A percentile compares a stretch with the other conserved stretches of the same genome.
Evolutionary conservation across 2,113 vertebrate genomes (phyloP).

Genomic region (Muscicapa adusta): DNA sequence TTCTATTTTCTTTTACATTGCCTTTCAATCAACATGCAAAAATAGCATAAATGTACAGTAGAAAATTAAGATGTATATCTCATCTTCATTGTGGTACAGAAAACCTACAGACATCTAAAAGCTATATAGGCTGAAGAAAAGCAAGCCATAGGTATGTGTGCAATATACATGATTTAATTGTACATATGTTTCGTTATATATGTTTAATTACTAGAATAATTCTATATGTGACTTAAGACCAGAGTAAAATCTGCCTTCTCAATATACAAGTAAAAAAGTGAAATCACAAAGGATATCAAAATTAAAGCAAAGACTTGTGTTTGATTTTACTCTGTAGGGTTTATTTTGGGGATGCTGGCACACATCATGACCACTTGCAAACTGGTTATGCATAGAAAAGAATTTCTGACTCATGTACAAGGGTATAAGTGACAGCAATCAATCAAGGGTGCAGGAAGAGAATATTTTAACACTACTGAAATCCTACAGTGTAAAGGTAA

Average conservation of each 20-base stretch:
- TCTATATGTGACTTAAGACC: neutral
- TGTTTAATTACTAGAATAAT: neutral
- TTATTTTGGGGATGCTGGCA: neutral
- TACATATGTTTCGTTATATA: neutral
- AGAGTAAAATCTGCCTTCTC: neutral
- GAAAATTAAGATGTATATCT: neutral
- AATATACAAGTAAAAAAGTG: neutral
- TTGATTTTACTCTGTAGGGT: neutral
- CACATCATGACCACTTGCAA: neutral
- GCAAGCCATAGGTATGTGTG: neutral
- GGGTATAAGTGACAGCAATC: neutral
- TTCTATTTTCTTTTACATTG: neutral
- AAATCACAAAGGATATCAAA: neutral
- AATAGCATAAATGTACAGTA: neutral
- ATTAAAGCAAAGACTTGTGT: neutral
- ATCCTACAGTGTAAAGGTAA: neutral
- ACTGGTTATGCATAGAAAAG: neutral
- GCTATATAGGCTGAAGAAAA: neutral
- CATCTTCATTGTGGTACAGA: neutral
- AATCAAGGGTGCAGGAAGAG: neutral
- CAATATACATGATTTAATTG: neutral
- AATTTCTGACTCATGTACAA: neutral
- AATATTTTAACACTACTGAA: neutral
- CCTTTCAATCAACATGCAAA: neutral
- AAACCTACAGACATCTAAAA: neutral